These are phyloP conservation scores for Berghia stephanieae DNA, from an alignment of 1,140 invertebrate species.

Conservation along the genomic window DNA sequence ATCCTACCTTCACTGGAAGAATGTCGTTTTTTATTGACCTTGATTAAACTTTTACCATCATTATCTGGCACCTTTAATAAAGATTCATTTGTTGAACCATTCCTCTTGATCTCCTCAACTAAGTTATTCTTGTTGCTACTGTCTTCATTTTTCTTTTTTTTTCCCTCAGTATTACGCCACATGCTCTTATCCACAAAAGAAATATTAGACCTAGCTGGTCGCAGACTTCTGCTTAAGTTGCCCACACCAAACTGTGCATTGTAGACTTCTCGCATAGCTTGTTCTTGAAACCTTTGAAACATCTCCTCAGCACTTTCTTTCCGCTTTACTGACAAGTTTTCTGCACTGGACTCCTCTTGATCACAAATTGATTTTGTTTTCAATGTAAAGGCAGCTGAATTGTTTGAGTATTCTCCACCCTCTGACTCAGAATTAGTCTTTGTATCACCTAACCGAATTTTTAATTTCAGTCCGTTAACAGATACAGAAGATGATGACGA, in stretches of 20 bases:
- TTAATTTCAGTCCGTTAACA: too few relatives aligned
- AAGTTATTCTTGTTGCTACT: background rate
- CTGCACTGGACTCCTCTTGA: too few relatives aligned
- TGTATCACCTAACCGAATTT: too few relatives aligned
- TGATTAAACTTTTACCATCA: background rate
- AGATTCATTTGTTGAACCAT: background rate
- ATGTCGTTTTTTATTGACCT: constrained; percentile 5
- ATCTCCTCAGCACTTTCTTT: constrained; percentile 31
- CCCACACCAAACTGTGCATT: constrained; percentile 26
- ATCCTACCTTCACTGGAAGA: background rate
- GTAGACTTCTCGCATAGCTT: constrained; percentile 21
- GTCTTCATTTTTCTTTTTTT: background rate
- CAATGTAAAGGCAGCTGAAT: too few relatives aligned
- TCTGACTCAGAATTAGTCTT: too few relatives aligned
- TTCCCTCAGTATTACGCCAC: background rate
- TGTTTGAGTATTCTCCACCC: too few relatives aligned
- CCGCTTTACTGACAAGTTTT: too few relatives aligned
- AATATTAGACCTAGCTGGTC: constrained; percentile 1
- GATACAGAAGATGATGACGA: too few relatives aligned
- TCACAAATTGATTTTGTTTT: too few relatives aligned
- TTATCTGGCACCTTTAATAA: too few relatives aligned
- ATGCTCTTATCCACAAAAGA: constrained; percentile 21
- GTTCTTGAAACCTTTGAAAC: constrained; percentile 28
- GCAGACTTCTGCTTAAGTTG: constrained; percentile 20
- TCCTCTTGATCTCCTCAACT: background rate